These are phyloP conservation scores for Chloroceryle inda DNA, from an alignment of 2,797 vertebrate genomes.

Conservation along the genomic window DNA sequence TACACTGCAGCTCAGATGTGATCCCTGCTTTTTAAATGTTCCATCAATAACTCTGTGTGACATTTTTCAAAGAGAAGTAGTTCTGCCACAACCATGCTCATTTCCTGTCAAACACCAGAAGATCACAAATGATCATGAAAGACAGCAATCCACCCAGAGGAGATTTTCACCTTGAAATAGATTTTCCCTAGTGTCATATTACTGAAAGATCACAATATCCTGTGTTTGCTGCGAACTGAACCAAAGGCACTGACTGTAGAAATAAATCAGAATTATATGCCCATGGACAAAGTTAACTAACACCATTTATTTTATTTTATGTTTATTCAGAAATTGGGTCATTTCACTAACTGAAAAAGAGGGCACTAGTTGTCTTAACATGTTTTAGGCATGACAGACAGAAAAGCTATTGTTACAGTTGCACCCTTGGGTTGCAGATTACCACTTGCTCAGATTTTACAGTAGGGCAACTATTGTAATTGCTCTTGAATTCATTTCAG, in stretches of 20 bases:
- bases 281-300: neutral
- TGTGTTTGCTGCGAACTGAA: neutral
- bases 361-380: neutral
- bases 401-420: neutral
- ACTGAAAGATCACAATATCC: slow-evolving; percentile 24
- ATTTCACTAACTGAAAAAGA: neutral
- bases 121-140: slow-evolving; percentile 9
- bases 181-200: neutral
- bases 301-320: neutral
- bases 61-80: slow-evolving; percentile 27
- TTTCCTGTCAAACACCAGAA: slow-evolving; percentile 55
- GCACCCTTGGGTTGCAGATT: neutral
- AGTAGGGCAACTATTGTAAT: neutral
- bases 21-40: slow-evolving; percentile 15
- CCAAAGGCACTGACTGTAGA: neutral
- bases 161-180: slow-evolving; percentile 47
- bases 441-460: neutral
- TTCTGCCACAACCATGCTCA: slow-evolving; percentile 25
- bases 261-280: neutral
- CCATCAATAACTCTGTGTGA: neutral
- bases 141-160: slow-evolving; percentile 32
- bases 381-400: neutral
- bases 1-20: neutral
- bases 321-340: neutral
- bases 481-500: neutral